These are phyloP conservation scores for Narcine bancroftii DNA, from an alignment of 2,113 vertebrate genomes.

Conservation along the genomic window DNA sequence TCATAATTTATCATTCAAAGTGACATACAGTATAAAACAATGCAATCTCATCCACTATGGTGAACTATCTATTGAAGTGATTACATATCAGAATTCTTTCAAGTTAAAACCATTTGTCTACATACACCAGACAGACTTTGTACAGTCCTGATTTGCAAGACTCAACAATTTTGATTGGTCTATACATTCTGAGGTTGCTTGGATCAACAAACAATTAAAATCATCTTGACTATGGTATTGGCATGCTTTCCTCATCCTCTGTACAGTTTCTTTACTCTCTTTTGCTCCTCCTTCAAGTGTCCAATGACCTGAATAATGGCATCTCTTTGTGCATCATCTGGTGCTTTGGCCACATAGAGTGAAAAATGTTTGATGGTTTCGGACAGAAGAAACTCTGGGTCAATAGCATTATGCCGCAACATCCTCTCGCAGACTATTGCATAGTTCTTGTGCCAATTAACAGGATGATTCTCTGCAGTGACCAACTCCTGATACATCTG, in stretches of 20 bases:
- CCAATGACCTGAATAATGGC: constrained; percentile 67
- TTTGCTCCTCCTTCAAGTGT: constrained; percentile 71
- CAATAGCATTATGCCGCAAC: constrained; percentile 56
- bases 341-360: constrained; percentile 67
- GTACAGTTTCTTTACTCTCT: constrained; percentile 49
- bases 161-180: not conserved
- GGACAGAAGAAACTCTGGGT: constrained; percentile 65
- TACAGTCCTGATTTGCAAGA: not conserved
- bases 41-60: not conserved
- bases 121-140: not conserved
- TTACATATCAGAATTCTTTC: too few relatives aligned
- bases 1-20: not conserved
- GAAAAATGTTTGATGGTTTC: constrained; percentile 71
- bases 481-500: constrained; percentile 85
- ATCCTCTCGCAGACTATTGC: constrained; percentile 85
- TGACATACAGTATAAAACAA: not conserved
- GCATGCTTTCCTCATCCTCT: not conserved
- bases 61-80: too few relatives aligned
- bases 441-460: constrained; percentile 96
- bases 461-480: constrained; percentile 64
- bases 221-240: too few relatives aligned
- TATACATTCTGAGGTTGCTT: not conserved
- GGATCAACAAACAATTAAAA: too few relatives aligned
- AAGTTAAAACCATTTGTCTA: not conserved
- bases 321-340: constrained; percentile 64